Evolutionary conservation across 2,113 vertebrate genomes (phyloP).

Genomic region (Bombycilla garrulus): DNA sequence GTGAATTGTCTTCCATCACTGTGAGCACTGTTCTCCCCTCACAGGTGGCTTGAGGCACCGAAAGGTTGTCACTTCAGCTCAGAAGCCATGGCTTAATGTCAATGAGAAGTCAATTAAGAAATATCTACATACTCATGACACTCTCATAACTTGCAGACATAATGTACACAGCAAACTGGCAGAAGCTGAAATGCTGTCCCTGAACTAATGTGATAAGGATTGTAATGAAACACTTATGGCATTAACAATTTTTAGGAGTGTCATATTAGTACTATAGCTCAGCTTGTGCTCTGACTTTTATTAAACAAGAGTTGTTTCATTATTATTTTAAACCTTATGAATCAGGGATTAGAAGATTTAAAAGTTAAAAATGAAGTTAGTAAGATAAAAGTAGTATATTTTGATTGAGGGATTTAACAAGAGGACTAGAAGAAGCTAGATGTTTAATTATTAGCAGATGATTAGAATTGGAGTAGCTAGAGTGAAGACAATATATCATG

Average conservation of each 20-base stretch:
- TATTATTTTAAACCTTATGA: constrained; percentile 42
- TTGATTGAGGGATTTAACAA: too few species aligned
- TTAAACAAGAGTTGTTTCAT: not conserved
- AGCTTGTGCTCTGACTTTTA: not conserved
- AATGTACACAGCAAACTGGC: not conserved
- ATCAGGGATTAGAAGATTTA: too few species aligned
- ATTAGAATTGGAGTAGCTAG: too few species aligned
- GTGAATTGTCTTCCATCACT: not conserved
- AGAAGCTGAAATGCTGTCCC: not conserved
- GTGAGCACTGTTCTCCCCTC: not conserved
- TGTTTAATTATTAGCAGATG: too few species aligned
- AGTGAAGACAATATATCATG: too few species aligned
- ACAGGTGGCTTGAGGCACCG: not conserved
- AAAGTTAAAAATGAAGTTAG: too few species aligned
- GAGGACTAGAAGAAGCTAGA: too few species aligned
- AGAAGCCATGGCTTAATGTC: not conserved
- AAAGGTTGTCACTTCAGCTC: not conserved
- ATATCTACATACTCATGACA: constrained; percentile 45
- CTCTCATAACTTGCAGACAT: not conserved
- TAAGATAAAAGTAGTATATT: too few species aligned
- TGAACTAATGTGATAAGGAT: constrained; percentile 50
- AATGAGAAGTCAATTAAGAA: constrained; percentile 29
- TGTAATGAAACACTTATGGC: not conserved
- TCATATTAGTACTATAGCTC: constrained; percentile 13
- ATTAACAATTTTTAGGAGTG: constrained; percentile 42